Evolutionary conservation across 2,888 invertebrate genomes (phyloP).

Genomic region (Trachelus iudaicus): DNA sequence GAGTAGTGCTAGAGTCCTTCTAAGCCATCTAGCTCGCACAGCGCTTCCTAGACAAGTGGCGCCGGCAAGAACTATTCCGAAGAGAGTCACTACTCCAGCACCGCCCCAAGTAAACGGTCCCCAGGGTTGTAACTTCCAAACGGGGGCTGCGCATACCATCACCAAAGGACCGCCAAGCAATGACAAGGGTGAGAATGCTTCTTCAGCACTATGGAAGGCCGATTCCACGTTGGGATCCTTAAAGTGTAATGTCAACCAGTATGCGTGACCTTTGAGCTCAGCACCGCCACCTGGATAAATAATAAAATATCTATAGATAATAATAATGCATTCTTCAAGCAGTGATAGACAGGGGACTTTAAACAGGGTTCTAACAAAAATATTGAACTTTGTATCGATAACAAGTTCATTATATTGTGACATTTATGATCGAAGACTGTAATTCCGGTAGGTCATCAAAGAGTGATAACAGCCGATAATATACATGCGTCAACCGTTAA

Average conservation of each 20-base stretch:
- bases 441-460: background rate
- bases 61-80: conserved; percentile 56
- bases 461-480: background rate
- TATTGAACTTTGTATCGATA: background rate
- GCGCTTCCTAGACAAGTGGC: conserved; percentile 62
- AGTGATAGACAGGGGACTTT: background rate
- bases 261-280: conserved; percentile 76
- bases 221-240: conserved; percentile 75
- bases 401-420: background rate
- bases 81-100: conserved; percentile 55
- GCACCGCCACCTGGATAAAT: conserved; percentile 61
- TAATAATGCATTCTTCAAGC: background rate
- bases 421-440: background rate
- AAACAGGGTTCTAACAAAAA: background rate
- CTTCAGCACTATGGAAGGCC: conserved; percentile 74
- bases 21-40: conserved; percentile 61
- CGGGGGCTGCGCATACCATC: conserved; percentile 66
- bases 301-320: background rate
- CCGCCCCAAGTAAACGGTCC: conserved; percentile 63
- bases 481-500: background rate
- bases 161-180: conserved; percentile 74
- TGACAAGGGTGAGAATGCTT: conserved; percentile 75
- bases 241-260: conserved; percentile 74
- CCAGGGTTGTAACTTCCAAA: conserved; percentile 61
- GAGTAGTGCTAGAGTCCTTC: conserved; percentile 56